phyloP scores from a whole-genome alignment of 2,888 invertebrate genomes.

The Eremobia ochroleuca region DNA sequence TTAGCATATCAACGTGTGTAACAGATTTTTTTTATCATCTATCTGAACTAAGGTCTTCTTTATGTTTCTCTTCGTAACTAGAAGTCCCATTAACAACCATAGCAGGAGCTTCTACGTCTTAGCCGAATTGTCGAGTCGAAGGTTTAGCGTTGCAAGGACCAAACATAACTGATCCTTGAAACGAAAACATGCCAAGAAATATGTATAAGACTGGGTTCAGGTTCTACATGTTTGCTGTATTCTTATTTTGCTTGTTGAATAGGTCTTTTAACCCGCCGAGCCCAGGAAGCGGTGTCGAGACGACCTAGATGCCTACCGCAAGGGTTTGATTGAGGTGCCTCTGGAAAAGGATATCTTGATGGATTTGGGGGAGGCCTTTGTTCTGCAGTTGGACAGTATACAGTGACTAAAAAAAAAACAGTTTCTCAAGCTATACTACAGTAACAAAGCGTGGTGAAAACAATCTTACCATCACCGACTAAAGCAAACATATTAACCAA shows the following conservation, averaged over 20 bases:
- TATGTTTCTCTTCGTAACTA: neutral
- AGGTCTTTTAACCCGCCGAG: neutral
- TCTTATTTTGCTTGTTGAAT: too few species aligned
- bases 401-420: too few species aligned
- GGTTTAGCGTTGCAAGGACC: neutral
- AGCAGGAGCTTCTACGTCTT: neutral
- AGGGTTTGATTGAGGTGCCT: too few species aligned
- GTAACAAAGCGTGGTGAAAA: neutral
- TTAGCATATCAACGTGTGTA: slow-evolving; percentile 1
- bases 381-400: neutral
- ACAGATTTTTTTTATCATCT: neutral
- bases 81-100: neutral
- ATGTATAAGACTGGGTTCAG: too few species aligned
- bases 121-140: neutral
- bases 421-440: too few species aligned
- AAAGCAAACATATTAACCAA: slow-evolving; percentile 8
- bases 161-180: neutral
- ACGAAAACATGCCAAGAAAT: neutral
- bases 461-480: neutral
- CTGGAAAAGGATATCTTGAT: too few species aligned
- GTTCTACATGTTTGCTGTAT: neutral
- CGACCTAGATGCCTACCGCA: neutral
- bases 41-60: neutral
- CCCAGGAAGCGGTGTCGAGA: neutral
- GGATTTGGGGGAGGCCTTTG: neutral